Percentiles rank a stretch among this genome's conserved stretches.
phyloP scores from a whole-genome alignment of 2,888 invertebrate genomes.

The Atethmia centrago region DNA sequence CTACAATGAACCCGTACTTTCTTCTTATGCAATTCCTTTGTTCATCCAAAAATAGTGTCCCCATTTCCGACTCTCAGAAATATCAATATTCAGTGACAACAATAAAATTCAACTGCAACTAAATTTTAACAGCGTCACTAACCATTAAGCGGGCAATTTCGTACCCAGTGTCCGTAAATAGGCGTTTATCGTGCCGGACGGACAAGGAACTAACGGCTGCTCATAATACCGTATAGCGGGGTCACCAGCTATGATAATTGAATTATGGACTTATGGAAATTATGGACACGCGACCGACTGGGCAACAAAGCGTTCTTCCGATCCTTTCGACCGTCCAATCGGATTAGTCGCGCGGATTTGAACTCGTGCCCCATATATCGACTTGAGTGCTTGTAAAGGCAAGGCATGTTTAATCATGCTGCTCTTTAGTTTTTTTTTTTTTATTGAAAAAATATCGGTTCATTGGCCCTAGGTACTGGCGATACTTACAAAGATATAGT shows the following conservation, averaged over 20 bases:
- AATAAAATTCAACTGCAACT: slow-evolving; percentile 29
- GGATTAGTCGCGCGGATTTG: slow-evolving; percentile 85
- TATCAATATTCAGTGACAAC: slow-evolving; percentile 18
- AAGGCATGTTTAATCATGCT: slow-evolving; percentile 54
- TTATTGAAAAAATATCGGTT: slow-evolving; percentile 1
- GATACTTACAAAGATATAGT: not conserved
- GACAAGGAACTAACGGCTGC: slow-evolving; percentile 58
- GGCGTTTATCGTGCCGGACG: slow-evolving; percentile 50
- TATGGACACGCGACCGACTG: slow-evolving; percentile 79
- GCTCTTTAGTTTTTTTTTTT: slow-evolving; percentile 29
- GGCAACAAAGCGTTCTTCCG: slow-evolving; percentile 79
- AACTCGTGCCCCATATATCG: slow-evolving; percentile 80
- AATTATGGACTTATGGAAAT: too few relatives aligned
- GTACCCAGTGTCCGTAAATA: slow-evolving; percentile 46
- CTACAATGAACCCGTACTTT: too few relatives aligned
- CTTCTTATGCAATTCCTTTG: not conserved
- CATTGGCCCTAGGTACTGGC: slow-evolving; percentile 1
- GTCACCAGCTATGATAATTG: slow-evolving; percentile 79
- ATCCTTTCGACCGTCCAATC: slow-evolving; percentile 81
- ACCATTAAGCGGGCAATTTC: slow-evolving; percentile 27
- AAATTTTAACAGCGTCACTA: slow-evolving; percentile 50
- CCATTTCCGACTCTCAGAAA: not conserved
- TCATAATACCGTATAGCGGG: slow-evolving; percentile 57
- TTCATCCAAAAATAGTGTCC: not conserved
- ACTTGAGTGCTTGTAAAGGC: slow-evolving; percentile 47